phyloP scores from a whole-genome alignment of 2,797 vertebrate species.

The Heteromormyrus szaboi region DNA sequence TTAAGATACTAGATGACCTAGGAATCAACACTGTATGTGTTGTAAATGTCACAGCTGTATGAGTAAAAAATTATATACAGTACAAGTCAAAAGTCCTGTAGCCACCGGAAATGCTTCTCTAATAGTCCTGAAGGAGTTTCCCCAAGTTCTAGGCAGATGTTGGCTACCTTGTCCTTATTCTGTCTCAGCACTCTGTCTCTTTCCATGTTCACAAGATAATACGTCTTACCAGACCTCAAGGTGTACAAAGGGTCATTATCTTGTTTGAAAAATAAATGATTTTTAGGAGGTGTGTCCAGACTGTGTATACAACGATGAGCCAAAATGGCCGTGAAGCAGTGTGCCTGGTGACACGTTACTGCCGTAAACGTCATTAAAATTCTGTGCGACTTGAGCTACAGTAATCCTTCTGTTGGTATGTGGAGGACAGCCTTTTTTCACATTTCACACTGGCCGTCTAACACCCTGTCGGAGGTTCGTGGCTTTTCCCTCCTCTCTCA shows the following conservation, averaged over 20 bases:
- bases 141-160: neutral
- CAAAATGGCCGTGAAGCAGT: neutral
- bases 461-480: neutral
- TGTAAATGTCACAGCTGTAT: neutral
- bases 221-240: neutral
- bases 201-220: neutral
- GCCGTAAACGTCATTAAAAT: neutral
- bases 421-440: neutral
- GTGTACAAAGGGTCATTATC: neutral
- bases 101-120: neutral
- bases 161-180: neutral
- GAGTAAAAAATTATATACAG: neutral
- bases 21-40: neutral
- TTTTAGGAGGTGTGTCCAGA: neutral
- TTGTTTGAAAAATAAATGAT: neutral
- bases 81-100: neutral
- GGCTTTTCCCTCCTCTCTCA: neutral
- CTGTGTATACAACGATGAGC: neutral
- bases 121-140: neutral
- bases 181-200: neutral
- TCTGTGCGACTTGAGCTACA: neutral
- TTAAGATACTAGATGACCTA: constrained; percentile 37
- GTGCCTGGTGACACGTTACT: neutral
- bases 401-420: neutral
- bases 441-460: neutral